A percentile compares a stretch with the other conserved stretches of the same genome.
These are phyloP conservation scores for Perca fluviatilis DNA, from an alignment of 2,113 vertebrate genomes.

Conservation along the genomic window DNA sequence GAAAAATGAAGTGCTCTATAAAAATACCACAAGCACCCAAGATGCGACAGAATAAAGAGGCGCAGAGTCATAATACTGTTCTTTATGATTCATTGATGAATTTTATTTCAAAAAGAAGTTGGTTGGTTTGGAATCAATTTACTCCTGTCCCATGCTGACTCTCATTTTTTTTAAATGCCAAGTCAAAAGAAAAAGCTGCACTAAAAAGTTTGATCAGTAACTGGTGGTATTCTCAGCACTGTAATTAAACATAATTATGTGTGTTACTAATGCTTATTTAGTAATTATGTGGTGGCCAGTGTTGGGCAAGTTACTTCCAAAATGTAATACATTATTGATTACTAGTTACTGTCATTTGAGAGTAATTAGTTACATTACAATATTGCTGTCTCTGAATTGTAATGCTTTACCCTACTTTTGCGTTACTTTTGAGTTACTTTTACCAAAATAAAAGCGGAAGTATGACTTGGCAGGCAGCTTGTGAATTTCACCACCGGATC, in stretches of 20 bases:
- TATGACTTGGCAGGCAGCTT: too few relatives aligned
- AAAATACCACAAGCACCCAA: slow-evolving; percentile 60
- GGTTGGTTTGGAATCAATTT: slow-evolving; percentile 41
- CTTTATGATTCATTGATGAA: slow-evolving; percentile 61
- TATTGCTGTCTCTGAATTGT: too few relatives aligned
- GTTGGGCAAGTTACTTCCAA: too few relatives aligned
- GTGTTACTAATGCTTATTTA: slow-evolving; percentile 24
- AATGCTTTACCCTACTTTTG: too few relatives aligned
- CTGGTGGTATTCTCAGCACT: not conserved
- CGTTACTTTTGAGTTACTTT: too few relatives aligned
- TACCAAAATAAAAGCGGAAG: too few relatives aligned
- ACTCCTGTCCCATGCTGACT: slow-evolving; percentile 1
- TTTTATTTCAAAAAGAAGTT: slow-evolving; percentile 43
- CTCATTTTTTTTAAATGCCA: not conserved
- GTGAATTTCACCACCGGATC: too few relatives aligned
- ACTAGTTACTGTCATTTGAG: too few relatives aligned
- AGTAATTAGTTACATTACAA: too few relatives aligned
- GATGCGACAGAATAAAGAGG: slow-evolving; percentile 66
- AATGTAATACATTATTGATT: too few relatives aligned
- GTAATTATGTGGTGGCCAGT: not conserved
- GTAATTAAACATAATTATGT: slow-evolving; percentile 3
- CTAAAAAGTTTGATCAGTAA: slow-evolving; percentile 8
- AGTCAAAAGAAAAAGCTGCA: slow-evolving; percentile 8
- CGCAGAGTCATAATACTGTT: slow-evolving; percentile 45
- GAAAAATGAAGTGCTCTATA: slow-evolving; percentile 72